These are phyloP conservation scores for Carduelis carduelis DNA, from an alignment of 2,797 vertebrate species.

Conservation along the genomic window DNA sequence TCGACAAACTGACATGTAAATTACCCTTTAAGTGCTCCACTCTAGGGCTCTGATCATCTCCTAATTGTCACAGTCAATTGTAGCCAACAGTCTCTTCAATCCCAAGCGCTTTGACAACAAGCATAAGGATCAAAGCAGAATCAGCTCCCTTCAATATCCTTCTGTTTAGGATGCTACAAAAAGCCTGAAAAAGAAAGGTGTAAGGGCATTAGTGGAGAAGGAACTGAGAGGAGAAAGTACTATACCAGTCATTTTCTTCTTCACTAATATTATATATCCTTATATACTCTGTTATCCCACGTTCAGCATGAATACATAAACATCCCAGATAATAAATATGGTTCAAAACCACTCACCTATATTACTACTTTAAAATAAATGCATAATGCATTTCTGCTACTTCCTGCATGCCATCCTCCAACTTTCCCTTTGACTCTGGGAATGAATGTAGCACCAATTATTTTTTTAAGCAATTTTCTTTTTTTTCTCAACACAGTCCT, in stretches of 20 bases:
- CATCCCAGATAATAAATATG: slow-evolving; percentile 62
- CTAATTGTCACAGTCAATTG: slow-evolving; percentile 99
- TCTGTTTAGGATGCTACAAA: slow-evolving; percentile 83
- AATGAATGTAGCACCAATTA: background rate
- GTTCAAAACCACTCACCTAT: slow-evolving; percentile 35
- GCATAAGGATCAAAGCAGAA: slow-evolving; percentile 91
- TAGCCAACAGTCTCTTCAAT: slow-evolving; percentile 99
- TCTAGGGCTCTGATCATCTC: slow-evolving; percentile 92
- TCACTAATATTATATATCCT: slow-evolving; percentile 63
- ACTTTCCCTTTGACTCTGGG: background rate
- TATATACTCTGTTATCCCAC: slow-evolving; percentile 61
- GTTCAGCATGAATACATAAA: slow-evolving; percentile 68
- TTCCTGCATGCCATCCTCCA: background rate
- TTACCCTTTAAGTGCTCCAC: slow-evolving; percentile 97
- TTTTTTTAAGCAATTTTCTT: background rate
- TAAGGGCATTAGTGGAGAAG: slow-evolving; percentile 76
- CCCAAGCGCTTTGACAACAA: slow-evolving; percentile 95
- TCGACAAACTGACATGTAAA: slow-evolving; percentile 98
- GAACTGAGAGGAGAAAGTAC: slow-evolving; percentile 71
- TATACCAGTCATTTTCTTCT: slow-evolving; percentile 75
- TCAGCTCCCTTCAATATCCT: slow-evolving; percentile 86
- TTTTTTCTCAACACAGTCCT: background rate
- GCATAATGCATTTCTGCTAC: background rate
- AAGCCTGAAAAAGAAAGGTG: slow-evolving; percentile 79
- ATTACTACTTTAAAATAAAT: slow-evolving; percentile 57